A percentile compares a stretch with the other conserved stretches of the same genome.
phyloP scores from a whole-genome alignment of 2,797 vertebrate genomes.

The Dallia pectoralis region DNA sequence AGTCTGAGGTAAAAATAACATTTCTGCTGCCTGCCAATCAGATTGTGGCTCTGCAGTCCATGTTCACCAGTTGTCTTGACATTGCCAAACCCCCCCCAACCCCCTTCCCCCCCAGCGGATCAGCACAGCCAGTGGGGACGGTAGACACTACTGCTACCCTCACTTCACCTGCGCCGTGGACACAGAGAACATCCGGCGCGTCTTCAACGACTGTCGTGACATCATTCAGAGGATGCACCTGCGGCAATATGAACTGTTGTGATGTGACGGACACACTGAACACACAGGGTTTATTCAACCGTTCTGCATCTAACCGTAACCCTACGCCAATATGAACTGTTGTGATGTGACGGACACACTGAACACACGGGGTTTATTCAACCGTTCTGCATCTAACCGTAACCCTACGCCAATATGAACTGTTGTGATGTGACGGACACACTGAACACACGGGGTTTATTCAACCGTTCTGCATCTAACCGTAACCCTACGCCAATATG shows the following conservation, averaged over 20 bases:
- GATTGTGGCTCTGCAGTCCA: background rate
- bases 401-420: slow-evolving; percentile 85
- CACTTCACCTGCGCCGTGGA: slow-evolving; percentile 98
- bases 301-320: too few relatives aligned
- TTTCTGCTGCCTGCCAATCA: background rate
- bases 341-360: too few relatives aligned
- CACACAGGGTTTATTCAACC: too few relatives aligned
- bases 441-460: too few relatives aligned
- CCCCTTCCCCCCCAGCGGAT: slow-evolving; percentile 81
- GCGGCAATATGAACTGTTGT: slow-evolving; percentile 98
- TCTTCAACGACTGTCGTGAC: slow-evolving; percentile 98
- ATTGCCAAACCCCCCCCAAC: background rate
- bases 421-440: slow-evolving; percentile 84
- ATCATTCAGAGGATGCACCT: slow-evolving; percentile 99
- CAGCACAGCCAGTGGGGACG: slow-evolving; percentile 94
- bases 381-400: background rate
- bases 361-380: slow-evolving; percentile 20
- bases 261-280: slow-evolving; percentile 69
- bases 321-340: too few relatives aligned
- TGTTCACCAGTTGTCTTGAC: background rate
- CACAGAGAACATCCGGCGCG: slow-evolving; percentile 97
- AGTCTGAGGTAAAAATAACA: too few relatives aligned
- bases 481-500: too few relatives aligned
- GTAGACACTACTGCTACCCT: slow-evolving; percentile 97
- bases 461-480: too few relatives aligned